phyloP scores from a whole-genome alignment of 2,888 invertebrate genomes.

The Diabrotica balteata region DNA sequence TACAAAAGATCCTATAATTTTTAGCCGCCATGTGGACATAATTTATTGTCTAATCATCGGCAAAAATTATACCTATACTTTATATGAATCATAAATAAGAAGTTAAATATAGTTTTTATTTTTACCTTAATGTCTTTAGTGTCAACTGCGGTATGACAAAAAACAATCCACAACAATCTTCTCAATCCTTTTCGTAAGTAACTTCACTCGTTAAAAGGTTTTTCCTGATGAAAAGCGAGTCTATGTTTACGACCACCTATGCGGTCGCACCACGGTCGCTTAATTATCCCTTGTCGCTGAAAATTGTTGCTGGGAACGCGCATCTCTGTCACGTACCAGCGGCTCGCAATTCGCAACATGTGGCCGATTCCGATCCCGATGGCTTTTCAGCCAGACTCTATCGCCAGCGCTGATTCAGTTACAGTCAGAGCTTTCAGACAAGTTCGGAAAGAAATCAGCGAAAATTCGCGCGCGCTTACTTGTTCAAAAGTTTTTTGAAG shows the following conservation, averaged over 20 bases:
- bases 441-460: not conserved
- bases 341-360: slow-evolving; percentile 26
- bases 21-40: no score
- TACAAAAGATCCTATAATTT: no score
- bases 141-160: no score
- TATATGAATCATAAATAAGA: no score
- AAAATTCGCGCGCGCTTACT: slow-evolving; percentile 3
- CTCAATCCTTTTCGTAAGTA: no score
- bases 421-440: slow-evolving; percentile 19
- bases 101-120: no score
- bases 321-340: slow-evolving; percentile 13
- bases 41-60: no score
- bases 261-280: slow-evolving; percentile 9
- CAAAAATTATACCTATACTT: no score
- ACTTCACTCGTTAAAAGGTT: no score
- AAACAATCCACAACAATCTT: no score
- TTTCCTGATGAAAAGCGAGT: not conserved
- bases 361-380: slow-evolving; percentile 15
- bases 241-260: slow-evolving; percentile 11
- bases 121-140: no score
- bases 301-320: slow-evolving; percentile 16
- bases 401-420: slow-evolving; percentile 8
- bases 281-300: slow-evolving; percentile 19
- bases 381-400: slow-evolving; percentile 17
- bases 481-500: slow-evolving; percentile 8